phyloP scores from a whole-genome alignment of 1,140 invertebrate species.

The Drosophila biarmipes region DNA sequence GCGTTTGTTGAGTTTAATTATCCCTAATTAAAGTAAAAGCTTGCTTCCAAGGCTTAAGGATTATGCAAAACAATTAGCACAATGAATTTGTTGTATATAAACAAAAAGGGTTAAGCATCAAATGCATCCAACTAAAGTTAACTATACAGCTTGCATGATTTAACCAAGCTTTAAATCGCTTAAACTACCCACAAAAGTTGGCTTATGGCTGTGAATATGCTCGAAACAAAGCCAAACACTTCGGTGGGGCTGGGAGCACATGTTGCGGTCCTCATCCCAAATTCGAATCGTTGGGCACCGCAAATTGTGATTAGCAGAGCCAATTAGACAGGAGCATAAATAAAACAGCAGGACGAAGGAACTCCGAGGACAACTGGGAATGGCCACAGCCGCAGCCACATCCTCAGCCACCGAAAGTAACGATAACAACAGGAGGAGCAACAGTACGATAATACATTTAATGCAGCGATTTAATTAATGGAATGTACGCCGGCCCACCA shows the following conservation, averaged over 20 bases:
- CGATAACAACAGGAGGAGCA: constrained; percentile 37
- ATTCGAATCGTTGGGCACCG: constrained; percentile 19
- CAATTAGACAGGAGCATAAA: constrained; percentile 68
- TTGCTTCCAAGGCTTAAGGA: no score
- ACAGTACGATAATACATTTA: constrained; percentile 54
- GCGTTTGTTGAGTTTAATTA: neutral
- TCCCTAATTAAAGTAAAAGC: neutral
- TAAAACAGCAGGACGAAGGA: constrained; percentile 40
- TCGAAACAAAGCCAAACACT: constrained; percentile 8
- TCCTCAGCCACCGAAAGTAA: constrained; percentile 15
- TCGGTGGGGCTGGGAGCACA: constrained; percentile 10
- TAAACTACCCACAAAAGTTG: neutral
- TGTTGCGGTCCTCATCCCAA: constrained; percentile 33
- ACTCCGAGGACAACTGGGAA: constrained; percentile 24
- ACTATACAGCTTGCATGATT: neutral
- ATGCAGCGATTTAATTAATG: constrained; percentile 74
- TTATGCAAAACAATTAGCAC: no score
- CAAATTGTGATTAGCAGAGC: constrained; percentile 68
- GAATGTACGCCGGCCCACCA: constrained; percentile 40
- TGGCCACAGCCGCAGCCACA: neutral
- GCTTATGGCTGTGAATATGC: neutral
- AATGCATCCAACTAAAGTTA: neutral
- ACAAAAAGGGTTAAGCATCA: no score
- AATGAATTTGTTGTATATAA: no score
- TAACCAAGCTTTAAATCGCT: neutral